Evolutionary conservation across 2,888 invertebrate species (phyloP).

Genomic region (Heliconius ismenius): DNA sequence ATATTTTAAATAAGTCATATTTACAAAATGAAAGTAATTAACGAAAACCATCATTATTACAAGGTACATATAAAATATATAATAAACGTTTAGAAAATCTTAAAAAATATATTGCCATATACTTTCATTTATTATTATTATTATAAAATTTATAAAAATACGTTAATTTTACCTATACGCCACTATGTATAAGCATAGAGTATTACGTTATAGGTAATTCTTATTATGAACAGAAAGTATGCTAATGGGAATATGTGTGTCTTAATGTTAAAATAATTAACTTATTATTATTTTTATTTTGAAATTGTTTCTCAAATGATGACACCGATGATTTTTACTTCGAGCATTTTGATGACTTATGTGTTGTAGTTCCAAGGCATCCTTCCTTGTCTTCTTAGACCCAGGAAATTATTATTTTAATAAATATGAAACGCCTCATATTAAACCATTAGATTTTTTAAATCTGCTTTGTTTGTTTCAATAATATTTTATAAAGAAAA

Average conservation of each 20-base stretch:
- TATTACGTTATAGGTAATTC: slow-evolving; percentile 12
- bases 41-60: no score
- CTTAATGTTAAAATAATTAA: slow-evolving; percentile 22
- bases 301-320: background rate
- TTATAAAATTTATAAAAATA: background rate
- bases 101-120: background rate
- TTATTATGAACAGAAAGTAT: slow-evolving; percentile 35
- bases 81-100: no score
- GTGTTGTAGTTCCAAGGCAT: background rate
- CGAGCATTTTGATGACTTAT: background rate
- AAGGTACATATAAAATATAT: no score
- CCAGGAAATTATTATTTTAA: no score
- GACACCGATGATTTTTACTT: background rate
- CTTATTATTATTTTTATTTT: background rate
- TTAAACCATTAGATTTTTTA: background rate
- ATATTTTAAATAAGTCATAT: no score
- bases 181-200: slow-evolving; percentile 25
- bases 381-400: background rate
- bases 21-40: no score
- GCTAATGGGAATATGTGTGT: slow-evolving; percentile 76
- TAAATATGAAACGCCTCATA: no score
- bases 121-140: slow-evolving; percentile 2
- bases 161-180: background rate
- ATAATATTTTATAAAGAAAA: background rate
- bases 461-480: background rate